Conservation (phyloP, 1,140 invertebrate genomes). For the Cheumatopsyche charites region DNA sequence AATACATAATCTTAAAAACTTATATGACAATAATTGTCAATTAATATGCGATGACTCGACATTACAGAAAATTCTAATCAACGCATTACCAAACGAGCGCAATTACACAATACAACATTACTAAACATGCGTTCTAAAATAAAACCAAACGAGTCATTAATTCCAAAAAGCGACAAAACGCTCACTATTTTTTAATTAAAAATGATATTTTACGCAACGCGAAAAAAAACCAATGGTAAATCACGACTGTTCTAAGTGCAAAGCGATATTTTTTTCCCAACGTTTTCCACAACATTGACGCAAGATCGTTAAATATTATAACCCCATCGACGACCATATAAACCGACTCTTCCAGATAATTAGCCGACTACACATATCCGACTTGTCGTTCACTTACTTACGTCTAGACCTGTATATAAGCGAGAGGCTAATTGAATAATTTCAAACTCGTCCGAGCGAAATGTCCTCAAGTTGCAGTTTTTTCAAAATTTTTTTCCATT, state of each 20-base stretch:
- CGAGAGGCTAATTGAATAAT: no score
- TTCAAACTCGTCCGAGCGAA: no score
- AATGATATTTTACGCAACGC: no score
- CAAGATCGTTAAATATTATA: neutral
- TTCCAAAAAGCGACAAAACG: constrained; percentile 2
- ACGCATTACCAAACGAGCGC: neutral
- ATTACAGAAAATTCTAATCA: neutral
- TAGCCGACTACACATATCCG: neutral
- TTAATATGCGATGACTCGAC: no score
- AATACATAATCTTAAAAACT: no score
- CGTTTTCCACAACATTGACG: neutral
- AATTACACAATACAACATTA: neutral
- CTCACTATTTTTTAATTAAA: constrained; percentile 6
- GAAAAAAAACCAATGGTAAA: no score
- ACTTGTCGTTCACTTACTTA: neutral
- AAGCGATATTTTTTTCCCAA: no score
- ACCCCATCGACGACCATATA: neutral
- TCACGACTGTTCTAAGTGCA: no score
- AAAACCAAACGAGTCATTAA: neutral
- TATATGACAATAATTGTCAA: no score
- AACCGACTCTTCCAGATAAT: neutral
- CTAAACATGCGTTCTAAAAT: neutral
- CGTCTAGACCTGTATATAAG: neutral
- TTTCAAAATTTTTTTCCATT: no score
- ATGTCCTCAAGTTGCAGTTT: no score